phyloP scores from a whole-genome alignment of 2,113 vertebrate species.

The Rattus norvegicus region DNA sequence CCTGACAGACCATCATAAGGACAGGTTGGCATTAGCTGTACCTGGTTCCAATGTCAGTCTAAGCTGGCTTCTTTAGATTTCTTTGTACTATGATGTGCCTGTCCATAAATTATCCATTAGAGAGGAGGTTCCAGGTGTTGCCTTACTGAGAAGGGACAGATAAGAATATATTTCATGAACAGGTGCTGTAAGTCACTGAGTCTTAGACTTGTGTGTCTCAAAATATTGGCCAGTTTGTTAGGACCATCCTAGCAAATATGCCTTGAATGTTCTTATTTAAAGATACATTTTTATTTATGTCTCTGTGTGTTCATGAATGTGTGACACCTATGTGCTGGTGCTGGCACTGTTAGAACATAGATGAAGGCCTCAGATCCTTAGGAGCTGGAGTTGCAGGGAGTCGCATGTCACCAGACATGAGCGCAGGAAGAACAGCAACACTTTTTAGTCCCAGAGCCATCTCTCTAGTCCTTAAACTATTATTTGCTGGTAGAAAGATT shows the following conservation, averaged over 20 bases:
- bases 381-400: background rate
- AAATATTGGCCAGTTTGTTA: background rate
- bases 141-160: background rate
- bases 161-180: background rate
- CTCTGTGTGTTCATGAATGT: background rate
- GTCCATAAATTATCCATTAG: background rate
- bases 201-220: background rate
- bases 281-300: background rate
- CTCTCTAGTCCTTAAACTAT: background rate
- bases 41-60: background rate
- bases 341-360: background rate
- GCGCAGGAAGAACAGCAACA: background rate
- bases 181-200: background rate
- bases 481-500: conserved; percentile 19
- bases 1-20: background rate
- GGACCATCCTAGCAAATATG: background rate
- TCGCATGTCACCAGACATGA: background rate
- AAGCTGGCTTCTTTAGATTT: background rate
- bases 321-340: background rate
- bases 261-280: background rate
- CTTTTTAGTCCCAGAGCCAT: background rate
- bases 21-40: background rate
- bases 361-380: background rate
- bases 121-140: background rate
- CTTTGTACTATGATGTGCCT: background rate